A percentile compares a stretch with the other conserved stretches of the same genome.
phyloP scores from a whole-genome alignment of 2,797 vertebrate genomes.

The Cercopithecus petaurista region DNA sequence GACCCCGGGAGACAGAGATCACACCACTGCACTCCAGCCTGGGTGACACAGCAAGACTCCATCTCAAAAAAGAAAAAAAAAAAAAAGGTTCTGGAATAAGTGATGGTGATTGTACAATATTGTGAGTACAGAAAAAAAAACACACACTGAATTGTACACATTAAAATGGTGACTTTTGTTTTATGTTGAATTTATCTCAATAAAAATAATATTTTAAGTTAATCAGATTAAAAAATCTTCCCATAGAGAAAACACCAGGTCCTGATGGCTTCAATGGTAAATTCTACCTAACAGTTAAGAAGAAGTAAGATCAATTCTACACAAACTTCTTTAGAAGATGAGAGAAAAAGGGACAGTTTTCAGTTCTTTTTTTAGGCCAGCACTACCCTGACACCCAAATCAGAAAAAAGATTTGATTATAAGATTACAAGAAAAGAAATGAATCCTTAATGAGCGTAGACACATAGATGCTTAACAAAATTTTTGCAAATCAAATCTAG shows the following conservation, averaged over 20 bases:
- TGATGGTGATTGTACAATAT: background rate
- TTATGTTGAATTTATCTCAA: background rate
- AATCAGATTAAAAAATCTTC: conserved; percentile 1
- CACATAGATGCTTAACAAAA: conserved; percentile 45
- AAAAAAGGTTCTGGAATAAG: background rate
- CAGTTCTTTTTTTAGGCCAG: background rate
- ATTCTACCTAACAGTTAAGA: background rate
- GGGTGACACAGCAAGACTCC: too few relatives aligned
- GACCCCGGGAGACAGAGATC: too few relatives aligned
- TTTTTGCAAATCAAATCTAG: conserved; percentile 67
- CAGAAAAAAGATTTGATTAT: conserved; percentile 41
- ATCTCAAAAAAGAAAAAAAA: too few relatives aligned
- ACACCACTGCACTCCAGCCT: too few relatives aligned
- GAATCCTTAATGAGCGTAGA: conserved; percentile 43
- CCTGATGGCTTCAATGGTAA: background rate
- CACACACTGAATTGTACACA: background rate
- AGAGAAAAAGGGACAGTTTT: background rate
- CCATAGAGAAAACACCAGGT: background rate
- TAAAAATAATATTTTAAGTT: background rate
- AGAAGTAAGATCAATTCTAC: conserved; percentile 5
- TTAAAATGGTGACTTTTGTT: background rate
- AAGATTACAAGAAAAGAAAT: conserved; percentile 43
- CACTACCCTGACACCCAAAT: conserved; percentile 13
- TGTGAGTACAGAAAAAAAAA: background rate
- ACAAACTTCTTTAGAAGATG: conserved; percentile 29